Percentiles rank a stretch among this genome's conserved stretches.
phyloP scores from a whole-genome alignment of 2,113 vertebrate genomes.

The Antechinus stuartii region DNA sequence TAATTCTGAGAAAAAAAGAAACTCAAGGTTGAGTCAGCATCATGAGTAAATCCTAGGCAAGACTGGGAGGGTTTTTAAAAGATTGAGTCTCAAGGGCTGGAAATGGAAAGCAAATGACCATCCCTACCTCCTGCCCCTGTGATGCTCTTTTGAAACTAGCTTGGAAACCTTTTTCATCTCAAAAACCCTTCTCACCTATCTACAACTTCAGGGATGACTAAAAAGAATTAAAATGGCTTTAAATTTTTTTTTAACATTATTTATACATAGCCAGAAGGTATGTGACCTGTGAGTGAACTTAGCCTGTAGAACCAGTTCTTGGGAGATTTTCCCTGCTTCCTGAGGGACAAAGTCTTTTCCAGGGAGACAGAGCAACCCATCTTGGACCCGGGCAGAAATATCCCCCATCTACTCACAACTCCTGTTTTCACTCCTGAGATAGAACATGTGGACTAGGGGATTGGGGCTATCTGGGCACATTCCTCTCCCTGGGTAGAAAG shows the following conservation, averaged over 20 bases:
- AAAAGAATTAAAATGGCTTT: background rate
- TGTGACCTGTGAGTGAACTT: constrained; percentile 57
- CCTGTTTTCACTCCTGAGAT: background rate
- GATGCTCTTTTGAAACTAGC: background rate
- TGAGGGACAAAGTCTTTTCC: background rate
- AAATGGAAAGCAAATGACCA: background rate
- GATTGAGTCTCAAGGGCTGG: background rate
- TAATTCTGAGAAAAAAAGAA: background rate
- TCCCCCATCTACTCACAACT: background rate
- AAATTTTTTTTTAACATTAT: background rate
- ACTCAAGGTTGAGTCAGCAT: background rate
- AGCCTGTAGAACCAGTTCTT: constrained; percentile 65
- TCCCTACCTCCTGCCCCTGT: background rate
- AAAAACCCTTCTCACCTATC: background rate
- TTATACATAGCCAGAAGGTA: background rate
- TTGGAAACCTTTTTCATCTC: background rate
- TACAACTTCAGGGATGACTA: background rate
- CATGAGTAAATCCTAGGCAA: background rate
- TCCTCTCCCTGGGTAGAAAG: background rate
- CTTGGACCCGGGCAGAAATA: background rate
- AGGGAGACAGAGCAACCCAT: background rate
- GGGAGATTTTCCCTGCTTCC: constrained; percentile 7
- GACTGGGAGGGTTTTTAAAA: background rate
- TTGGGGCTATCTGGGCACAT: background rate
- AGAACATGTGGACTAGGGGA: background rate